Evolutionary conservation across 2,888 invertebrate genomes (phyloP).

Genomic region (Drosophila suboccidentalis): DNA sequence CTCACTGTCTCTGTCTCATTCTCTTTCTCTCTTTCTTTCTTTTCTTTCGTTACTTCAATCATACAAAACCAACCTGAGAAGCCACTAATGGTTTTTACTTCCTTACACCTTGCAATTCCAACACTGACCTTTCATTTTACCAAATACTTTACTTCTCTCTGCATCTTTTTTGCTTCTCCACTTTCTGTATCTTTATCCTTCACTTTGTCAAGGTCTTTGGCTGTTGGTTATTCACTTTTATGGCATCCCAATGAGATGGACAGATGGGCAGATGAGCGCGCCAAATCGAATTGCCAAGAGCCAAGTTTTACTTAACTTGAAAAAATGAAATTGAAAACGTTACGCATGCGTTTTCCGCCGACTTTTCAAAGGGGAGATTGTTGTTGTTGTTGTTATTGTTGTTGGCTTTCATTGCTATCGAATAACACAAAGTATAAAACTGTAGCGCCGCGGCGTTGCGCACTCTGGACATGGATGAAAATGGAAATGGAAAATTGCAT

Average conservation of each 20-base stretch:
- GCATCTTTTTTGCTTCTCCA: not conserved
- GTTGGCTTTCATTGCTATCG: constrained; percentile 64
- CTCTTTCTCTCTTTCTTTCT: not conserved
- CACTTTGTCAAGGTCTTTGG: constrained; percentile 63
- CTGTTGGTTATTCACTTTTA: constrained; percentile 58
- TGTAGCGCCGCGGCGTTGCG: constrained; percentile 20
- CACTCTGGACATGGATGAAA: constrained; percentile 24
- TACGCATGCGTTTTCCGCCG: constrained; percentile 70
- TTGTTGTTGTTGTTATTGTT: constrained; percentile 34
- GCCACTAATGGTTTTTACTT: not conserved
- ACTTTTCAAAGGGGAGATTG: constrained; percentile 24
- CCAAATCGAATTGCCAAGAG: constrained; percentile 29
- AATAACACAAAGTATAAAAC: constrained; percentile 61
- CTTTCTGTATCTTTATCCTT: not conserved
- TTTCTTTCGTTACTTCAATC: not conserved
- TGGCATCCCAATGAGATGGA: constrained; percentile 46
- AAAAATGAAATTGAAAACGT: constrained; percentile 79
- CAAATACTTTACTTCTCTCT: not conserved
- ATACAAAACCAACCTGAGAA: not conserved
- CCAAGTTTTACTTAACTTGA: constrained; percentile 11
- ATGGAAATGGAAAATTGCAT: constrained; percentile 62
- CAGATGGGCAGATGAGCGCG: constrained; percentile 6
- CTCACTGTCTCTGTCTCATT: not conserved
- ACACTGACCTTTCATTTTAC: constrained; percentile 32
- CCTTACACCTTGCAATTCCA: constrained; percentile 12